Conservation (phyloP, 2,113 vertebrate species). For the Scalopus aquaticus region DNA sequence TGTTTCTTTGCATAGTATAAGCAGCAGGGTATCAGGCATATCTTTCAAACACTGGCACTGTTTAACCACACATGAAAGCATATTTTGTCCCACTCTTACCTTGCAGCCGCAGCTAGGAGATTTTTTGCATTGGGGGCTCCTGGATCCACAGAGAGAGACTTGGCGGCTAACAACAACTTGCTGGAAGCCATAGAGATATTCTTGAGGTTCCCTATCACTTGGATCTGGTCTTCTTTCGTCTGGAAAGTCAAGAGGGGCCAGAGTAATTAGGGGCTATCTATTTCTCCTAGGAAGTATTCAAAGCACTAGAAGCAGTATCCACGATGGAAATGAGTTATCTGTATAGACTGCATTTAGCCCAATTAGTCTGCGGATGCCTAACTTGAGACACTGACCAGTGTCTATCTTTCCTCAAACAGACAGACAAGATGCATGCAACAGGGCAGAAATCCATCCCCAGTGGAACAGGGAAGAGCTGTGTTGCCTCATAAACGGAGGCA, state of each 20-base stretch:
- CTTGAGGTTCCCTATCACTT: slow-evolving; percentile 98
- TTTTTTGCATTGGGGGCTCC: slow-evolving; percentile 98
- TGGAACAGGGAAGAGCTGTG: slow-evolving; percentile 51
- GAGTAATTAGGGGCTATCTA: background rate
- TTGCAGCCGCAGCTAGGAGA: slow-evolving; percentile 96
- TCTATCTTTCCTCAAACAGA: slow-evolving; percentile 53
- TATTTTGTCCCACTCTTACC: slow-evolving; percentile 83
- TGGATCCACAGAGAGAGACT: slow-evolving; percentile 98
- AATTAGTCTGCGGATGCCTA: background rate
- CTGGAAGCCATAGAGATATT: slow-evolving; percentile 99
- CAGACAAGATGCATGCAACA: slow-evolving; percentile 13
- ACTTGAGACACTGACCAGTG: background rate
- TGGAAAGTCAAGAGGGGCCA: slow-evolving; percentile 79
- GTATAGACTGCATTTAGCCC: background rate
- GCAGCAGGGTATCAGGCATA: background rate
- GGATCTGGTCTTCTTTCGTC: slow-evolving; percentile 99
- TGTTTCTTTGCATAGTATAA: background rate
- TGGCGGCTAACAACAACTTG: slow-evolving; percentile 97
- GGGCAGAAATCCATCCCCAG: slow-evolving; percentile 36
- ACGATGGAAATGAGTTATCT: background rate
- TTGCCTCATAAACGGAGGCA: slow-evolving; percentile 51
- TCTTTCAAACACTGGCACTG: background rate
- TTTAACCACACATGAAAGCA: background rate
- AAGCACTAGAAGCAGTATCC: background rate
- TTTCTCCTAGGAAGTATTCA: background rate